phyloP scores from a whole-genome alignment of 2,113 vertebrate species.

The Puntigrus tetrazona region DNA sequence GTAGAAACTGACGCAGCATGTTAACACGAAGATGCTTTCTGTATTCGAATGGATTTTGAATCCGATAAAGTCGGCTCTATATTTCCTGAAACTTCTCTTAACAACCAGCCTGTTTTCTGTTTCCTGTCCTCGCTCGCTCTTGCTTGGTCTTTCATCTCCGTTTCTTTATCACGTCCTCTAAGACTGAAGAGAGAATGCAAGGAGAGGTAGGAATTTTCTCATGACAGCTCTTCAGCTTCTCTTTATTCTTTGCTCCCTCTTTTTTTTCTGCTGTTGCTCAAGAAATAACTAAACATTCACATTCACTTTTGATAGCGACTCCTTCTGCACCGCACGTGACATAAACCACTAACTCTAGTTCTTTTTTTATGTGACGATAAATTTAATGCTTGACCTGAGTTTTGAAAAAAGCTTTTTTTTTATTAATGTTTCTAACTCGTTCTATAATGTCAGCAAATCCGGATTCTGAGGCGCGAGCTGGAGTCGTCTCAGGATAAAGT shows the following conservation, averaged over 20 bases:
- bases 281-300: not conserved
- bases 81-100: not conserved
- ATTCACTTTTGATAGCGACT: not conserved
- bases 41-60: not conserved
- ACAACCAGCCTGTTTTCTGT: not conserved
- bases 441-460: constrained; percentile 87
- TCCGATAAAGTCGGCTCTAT: not conserved
- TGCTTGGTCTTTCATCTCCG: constrained; percentile 58
- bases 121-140: constrained; percentile 22
- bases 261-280: not conserved
- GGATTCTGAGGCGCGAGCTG: constrained; percentile 89
- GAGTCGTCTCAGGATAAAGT: constrained; percentile 98
- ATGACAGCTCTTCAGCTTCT: constrained; percentile 9
- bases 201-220: constrained; percentile 86
- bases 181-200: constrained; percentile 99
- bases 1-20: constrained; percentile 59
- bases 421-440: not conserved
- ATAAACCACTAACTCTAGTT: not conserved
- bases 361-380: not conserved
- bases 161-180: constrained; percentile 61
- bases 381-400: no score
- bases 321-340: not conserved
- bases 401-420: not conserved
- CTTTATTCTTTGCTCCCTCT: constrained; percentile 11
- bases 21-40: not conserved